Evolutionary conservation across 2,888 invertebrate genomes (phyloP).

Genomic region (Exephanes ischioxanthus): DNA sequence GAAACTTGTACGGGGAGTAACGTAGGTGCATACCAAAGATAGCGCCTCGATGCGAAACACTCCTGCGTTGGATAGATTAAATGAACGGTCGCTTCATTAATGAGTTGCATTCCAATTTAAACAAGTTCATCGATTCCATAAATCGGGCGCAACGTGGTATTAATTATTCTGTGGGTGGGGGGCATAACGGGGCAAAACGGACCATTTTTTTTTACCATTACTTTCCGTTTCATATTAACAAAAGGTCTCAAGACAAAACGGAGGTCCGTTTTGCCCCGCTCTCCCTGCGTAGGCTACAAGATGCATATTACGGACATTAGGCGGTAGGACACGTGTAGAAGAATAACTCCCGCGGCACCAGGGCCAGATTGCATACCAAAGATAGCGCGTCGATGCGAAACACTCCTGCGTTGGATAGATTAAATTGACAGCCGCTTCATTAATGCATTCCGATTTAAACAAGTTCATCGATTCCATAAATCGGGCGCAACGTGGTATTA

Average conservation of each 20-base stretch:
- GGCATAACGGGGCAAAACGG: too few species aligned
- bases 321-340: conserved; percentile 21
- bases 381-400: too few species aligned
- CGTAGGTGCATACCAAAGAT: too few species aligned
- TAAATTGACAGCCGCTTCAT: too few species aligned
- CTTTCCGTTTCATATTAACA: too few species aligned
- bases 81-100: too few species aligned
- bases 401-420: too few species aligned
- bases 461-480: conserved; percentile 30
- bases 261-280: neutral
- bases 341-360: conserved; percentile 39
- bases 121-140: conserved; percentile 24
- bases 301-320: conserved; percentile 39
- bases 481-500: neutral
- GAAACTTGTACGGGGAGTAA: neutral
- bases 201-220: too few species aligned
- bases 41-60: too few species aligned
- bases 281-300: neutral
- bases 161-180: conserved; percentile 14
- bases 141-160: conserved; percentile 2
- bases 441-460: conserved; percentile 20
- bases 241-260: too few species aligned
- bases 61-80: too few species aligned
- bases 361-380: conserved; percentile 58
- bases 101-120: conserved; percentile 20